Base-by-base conservation (phyloP, 2,797 vertebrate species). In the Pipistrellus nathusii region DNA sequence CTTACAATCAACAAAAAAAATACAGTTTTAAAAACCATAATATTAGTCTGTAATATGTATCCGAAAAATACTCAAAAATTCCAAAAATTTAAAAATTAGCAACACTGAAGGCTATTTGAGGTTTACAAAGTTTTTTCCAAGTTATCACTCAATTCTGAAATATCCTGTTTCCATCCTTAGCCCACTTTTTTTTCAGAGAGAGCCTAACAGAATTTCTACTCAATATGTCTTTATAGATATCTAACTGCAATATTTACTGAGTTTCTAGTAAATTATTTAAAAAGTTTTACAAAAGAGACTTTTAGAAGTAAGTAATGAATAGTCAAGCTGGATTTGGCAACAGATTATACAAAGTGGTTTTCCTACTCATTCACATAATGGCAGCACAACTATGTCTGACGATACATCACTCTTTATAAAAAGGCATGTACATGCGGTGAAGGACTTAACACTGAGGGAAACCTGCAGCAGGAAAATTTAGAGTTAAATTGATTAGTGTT, bases 301-400 rank as follows among this genome's bases (percentile, higher is more conserved):
- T 92, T 95, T 82, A 94, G 69, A 20, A 82, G 21, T 90, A 95
- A 97, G 90, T 90, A 95, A 96, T 75, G 71, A 80, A 88, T 75
- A 48, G 85, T 71, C 57, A 55, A 55, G 72, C 44, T 95, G 66
- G 51, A 85, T 38, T 95, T 86, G 51, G 83, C 85, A 94, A 59
- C 55, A 17, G 48, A 64, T 77, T 83, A 85, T 17, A 88, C 62
- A 92, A 85, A 94, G 66, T 18, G 30, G 71, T 78, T 96, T 95
- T 84, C 81, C 41, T 88, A 46, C 0, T 0, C 35, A 35, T 85
- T 71, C 77, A 85, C 44, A 71, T 90, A 92, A 95, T 25, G 57
- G 89, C 25, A 92, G 30, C 48, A 90, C 53, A 72, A 72, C 44
- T 46, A 32, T 18, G n/a, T 77, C 20, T 57, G 23, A 41, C 69